A percentile compares a stretch with the other conserved stretches of the same genome.
These are phyloP conservation scores for Amblyornis subalaris DNA, from an alignment of 2,113 vertebrate genomes.

Conservation along the genomic window DNA sequence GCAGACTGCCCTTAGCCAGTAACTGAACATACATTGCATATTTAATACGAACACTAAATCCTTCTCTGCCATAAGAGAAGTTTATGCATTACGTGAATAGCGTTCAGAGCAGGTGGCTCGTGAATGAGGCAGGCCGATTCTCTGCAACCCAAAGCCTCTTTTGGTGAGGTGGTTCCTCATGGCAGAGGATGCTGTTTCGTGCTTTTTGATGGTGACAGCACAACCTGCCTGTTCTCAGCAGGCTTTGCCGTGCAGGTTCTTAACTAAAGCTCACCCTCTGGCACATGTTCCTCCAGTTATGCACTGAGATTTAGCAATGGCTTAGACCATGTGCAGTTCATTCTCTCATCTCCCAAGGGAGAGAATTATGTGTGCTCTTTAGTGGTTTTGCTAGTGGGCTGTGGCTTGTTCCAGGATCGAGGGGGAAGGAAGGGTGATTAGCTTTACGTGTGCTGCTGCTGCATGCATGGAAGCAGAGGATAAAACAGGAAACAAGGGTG, in stretches of 20 bases:
- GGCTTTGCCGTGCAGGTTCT: not conserved
- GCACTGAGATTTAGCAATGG: not conserved
- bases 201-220: not conserved
- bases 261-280: not conserved
- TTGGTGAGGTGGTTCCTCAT: not conserved
- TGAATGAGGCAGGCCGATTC: not conserved
- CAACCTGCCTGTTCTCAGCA: not conserved
- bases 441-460: not conserved
- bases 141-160: not conserved
- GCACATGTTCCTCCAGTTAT: not conserved
- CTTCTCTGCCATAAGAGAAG: not conserved
- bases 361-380: slow-evolving; percentile 30
- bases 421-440: slow-evolving; percentile 15
- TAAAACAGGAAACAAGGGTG: not conserved
- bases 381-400: slow-evolving; percentile 43
- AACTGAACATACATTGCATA: not conserved
- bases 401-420: slow-evolving; percentile 26
- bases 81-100: not conserved
- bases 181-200: not conserved
- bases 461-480: not conserved
- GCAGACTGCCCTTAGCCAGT: not conserved
- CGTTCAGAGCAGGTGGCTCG: slow-evolving; percentile 7
- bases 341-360: slow-evolving; percentile 25
- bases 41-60: not conserved
- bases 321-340: slow-evolving; percentile 8